A percentile compares a stretch with the other conserved stretches of the same genome.
These are phyloP conservation scores for Xestia xanthographa DNA, from an alignment of 2,888 invertebrate genomes.

Conservation along the genomic window DNA sequence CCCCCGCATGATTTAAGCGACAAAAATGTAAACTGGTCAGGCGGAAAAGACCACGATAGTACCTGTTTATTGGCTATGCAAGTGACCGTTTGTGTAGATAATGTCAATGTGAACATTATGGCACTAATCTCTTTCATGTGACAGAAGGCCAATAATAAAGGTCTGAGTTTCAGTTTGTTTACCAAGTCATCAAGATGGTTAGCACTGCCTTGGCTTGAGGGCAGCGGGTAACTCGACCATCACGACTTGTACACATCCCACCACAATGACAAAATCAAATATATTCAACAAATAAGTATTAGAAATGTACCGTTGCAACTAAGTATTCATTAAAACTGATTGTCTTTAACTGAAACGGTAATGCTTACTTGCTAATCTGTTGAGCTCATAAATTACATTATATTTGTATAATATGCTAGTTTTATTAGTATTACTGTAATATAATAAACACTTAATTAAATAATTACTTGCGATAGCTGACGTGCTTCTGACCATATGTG, in stretches of 20 bases:
- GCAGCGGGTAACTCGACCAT: constrained; percentile 60
- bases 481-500: constrained; percentile 10
- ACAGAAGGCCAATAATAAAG: constrained; percentile 63
- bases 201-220: constrained; percentile 49
- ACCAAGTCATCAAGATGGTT: constrained; percentile 58
- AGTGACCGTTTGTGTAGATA: constrained; percentile 44
- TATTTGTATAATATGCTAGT: constrained; percentile 25
- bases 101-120: constrained; percentile 62
- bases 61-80: constrained; percentile 32
- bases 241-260: constrained; percentile 64
- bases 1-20: no score
- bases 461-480: constrained; percentile 31
- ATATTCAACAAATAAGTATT: constrained; percentile 38
- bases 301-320: constrained; percentile 45
- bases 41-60: no score
- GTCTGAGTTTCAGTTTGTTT: constrained; percentile 64
- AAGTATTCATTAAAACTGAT: constrained; percentile 37
- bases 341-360: constrained; percentile 34
- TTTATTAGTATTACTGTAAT: constrained; percentile 45
- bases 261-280: constrained; percentile 48
- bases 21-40: no score
- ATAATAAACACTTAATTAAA: constrained; percentile 31
- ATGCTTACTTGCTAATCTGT: constrained; percentile 39
- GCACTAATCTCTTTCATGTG: constrained; percentile 74
- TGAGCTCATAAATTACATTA: constrained; percentile 33